Evolutionary conservation across 64 coral and sea anemone species (phyloP).

Genomic region (Porites australiensis): DNA sequence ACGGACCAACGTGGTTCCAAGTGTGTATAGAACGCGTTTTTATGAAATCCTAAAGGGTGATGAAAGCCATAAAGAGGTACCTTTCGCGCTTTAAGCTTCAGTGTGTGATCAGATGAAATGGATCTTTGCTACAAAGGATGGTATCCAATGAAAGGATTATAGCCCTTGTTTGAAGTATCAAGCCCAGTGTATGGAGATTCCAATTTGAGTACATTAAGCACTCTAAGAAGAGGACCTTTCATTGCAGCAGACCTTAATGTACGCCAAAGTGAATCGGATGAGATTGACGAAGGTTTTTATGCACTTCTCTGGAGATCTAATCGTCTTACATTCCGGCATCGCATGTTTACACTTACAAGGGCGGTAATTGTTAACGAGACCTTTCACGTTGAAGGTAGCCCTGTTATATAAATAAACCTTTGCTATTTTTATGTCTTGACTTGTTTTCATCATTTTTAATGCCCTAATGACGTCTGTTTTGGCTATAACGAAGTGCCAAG

Average conservation of each 20-base stretch:
- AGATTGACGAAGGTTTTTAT: not conserved
- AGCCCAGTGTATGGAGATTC: not conserved
- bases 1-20: no score
- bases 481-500: no score
- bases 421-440: conserved; percentile 6
- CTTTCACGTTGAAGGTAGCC: not conserved
- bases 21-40: no score
- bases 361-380: not conserved
- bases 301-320: no score
- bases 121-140: not conserved
- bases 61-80: no score
- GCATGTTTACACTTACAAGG: conserved; percentile 29
- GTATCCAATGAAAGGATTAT: conserved; percentile 11
- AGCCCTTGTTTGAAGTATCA: not conserved
- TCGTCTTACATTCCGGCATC: no score
- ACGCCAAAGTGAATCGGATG: conserved; percentile 3
- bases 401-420: conserved; percentile 11
- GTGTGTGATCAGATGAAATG: no score
- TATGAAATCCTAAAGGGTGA: no score
- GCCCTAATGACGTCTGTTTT: not conserved
- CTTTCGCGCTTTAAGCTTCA: no score
- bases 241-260: not conserved
- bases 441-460: not conserved
- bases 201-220: not conserved
- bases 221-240: conserved; percentile 8